phyloP scores from a whole-genome alignment of 2,113 vertebrate species.

The Grallaria varia region DNA sequence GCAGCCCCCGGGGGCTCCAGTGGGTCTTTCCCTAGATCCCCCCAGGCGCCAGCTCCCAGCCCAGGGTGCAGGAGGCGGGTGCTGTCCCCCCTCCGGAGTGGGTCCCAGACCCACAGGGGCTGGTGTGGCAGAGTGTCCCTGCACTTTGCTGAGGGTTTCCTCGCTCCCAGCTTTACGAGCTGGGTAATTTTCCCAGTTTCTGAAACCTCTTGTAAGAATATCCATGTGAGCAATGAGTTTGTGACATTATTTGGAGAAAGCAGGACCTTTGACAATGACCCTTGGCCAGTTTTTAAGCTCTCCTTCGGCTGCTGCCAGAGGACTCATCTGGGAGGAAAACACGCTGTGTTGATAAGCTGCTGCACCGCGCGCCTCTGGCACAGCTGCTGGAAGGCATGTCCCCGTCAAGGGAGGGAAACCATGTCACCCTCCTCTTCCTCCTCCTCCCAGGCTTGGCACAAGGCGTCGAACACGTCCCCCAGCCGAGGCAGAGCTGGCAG shows the following conservation, averaged over 20 bases:
- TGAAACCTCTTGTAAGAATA: not conserved
- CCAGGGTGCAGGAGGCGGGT: not conserved
- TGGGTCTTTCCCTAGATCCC: not conserved
- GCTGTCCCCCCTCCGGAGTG: rapidly evolving
- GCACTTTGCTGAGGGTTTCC: not conserved
- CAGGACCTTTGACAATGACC: conserved; percentile 21
- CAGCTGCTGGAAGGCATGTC: conserved; percentile 4
- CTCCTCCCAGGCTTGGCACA: conserved; percentile 17
- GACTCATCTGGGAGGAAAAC: not conserved
- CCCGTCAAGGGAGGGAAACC: not conserved
- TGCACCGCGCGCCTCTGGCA: not conserved
- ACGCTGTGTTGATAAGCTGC: conserved; percentile 10
- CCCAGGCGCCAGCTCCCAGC: rapidly evolving
- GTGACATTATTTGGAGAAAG: conserved; percentile 38
- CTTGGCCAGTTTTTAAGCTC: not conserved
- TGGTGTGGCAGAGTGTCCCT: not conserved
- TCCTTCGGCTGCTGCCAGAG: not conserved
- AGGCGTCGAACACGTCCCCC: not conserved
- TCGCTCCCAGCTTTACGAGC: not conserved
- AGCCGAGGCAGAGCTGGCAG: not conserved
- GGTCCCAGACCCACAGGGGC: not conserved
- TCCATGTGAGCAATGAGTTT: not conserved
- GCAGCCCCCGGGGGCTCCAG: rapidly evolving
- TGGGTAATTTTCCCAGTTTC: not conserved
- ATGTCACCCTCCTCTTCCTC: conserved; percentile 4